A percentile compares a stretch with the other conserved stretches of the same genome.
phyloP scores from a whole-genome alignment of 2,888 invertebrate genomes.

The Philhelius pedissequus region DNA sequence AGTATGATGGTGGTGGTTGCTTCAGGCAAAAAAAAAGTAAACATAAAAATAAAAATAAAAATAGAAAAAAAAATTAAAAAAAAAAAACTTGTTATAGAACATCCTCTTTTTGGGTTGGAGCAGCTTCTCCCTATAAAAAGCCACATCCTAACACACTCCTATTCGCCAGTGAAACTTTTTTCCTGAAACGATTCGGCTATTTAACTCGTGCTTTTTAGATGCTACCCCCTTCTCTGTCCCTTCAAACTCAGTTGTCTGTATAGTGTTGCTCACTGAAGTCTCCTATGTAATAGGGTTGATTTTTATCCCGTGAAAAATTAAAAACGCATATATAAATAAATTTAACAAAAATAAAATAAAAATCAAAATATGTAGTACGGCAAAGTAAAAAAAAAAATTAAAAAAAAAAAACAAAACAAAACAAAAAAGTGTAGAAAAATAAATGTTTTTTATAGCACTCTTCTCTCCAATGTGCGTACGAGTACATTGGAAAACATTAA shows the following conservation, averaged over 20 bases:
- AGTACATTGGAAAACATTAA: slow-evolving; percentile 56
- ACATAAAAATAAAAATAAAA: not conserved
- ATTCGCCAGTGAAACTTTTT: slow-evolving; percentile 58
- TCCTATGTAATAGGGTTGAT: slow-evolving; percentile 49
- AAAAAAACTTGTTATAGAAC: slow-evolving; percentile 45
- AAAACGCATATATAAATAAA: slow-evolving; percentile 64
- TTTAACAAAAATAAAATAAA: slow-evolving; percentile 64
- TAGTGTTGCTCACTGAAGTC: slow-evolving; percentile 15
- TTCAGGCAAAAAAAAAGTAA: not conserved
- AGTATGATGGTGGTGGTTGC: not conserved
- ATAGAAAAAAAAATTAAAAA: not conserved
- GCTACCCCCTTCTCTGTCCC: not conserved
- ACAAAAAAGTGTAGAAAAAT: slow-evolving; percentile 23
- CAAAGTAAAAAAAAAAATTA: slow-evolving; percentile 19
- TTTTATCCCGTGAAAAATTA: slow-evolving; percentile 61
- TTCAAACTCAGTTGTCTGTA: not conserved
- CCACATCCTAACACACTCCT: slow-evolving; percentile 65
- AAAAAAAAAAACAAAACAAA: slow-evolving; percentile 8
- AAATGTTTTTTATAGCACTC: slow-evolving; percentile 56
- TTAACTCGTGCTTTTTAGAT: slow-evolving; percentile 65
- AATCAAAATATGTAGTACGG: slow-evolving; percentile 47
- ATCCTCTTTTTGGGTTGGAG: slow-evolving; percentile 49
- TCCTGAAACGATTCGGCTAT: slow-evolving; percentile 56
- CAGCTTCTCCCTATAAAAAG: slow-evolving; percentile 33
- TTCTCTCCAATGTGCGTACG: slow-evolving; percentile 67